phyloP scores from a whole-genome alignment of 2,113 vertebrate genomes.

The Actenoides hombroni region DNA sequence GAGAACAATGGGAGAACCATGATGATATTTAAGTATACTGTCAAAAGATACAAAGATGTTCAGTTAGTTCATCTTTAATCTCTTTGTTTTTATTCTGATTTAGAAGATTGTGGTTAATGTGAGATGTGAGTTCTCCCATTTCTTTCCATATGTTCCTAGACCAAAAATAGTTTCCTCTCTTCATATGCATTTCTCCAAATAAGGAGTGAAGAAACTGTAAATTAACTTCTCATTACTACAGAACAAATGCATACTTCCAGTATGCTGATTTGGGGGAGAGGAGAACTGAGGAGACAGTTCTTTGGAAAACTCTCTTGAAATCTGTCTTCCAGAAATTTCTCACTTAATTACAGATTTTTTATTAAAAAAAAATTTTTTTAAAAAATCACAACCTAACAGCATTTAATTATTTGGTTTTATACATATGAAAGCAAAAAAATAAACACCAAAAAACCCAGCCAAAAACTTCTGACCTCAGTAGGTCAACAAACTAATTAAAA shows the following conservation, averaged over 20 bases:
- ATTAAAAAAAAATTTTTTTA: not conserved
- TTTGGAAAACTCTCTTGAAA: conserved; percentile 48
- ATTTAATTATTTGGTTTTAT: conserved; percentile 1
- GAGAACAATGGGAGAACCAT: not conserved
- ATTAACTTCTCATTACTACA: conserved; percentile 67
- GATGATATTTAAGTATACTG: not conserved
- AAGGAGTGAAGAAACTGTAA: conserved; percentile 55
- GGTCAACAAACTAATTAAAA: not conserved
- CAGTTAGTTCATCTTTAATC: not conserved
- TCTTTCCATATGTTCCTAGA: conserved; percentile 59
- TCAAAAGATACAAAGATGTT: not conserved
- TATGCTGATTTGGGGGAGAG: conserved; percentile 30
- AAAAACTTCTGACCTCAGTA: not conserved
- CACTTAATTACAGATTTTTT: not conserved
- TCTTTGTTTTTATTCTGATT: conserved; percentile 30
- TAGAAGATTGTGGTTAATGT: not conserved
- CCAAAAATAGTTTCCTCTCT: conserved; percentile 59
- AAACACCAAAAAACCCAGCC: not conserved
- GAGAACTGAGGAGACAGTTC: conserved; percentile 32
- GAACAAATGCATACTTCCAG: conserved; percentile 43
- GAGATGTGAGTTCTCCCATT: conserved; percentile 35
- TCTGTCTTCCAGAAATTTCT: conserved; percentile 36
- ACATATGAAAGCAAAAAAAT: not conserved
- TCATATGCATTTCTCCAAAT: conserved; percentile 56
- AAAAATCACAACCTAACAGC: too few species aligned